Evolutionary conservation across 2,113 vertebrate genomes (phyloP).

Genomic region (Chloebia gouldiae): DNA sequence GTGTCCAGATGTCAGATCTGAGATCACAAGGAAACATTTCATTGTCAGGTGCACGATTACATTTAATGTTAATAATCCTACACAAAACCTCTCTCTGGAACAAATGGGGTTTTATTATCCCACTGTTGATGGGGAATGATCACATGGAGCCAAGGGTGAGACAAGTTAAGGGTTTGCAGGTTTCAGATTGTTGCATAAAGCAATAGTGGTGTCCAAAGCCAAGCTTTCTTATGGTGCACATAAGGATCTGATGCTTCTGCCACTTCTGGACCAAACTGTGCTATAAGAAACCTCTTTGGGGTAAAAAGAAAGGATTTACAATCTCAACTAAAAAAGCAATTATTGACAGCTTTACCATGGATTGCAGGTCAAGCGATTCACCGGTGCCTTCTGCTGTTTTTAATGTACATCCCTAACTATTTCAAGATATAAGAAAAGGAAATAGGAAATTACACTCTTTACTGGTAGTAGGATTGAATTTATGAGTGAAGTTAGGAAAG

Average conservation of each 20-base stretch:
- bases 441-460: background rate
- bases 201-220: background rate
- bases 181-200: rapidly evolving
- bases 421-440: background rate
- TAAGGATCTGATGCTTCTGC: background rate
- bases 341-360: background rate
- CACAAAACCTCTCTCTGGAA: background rate
- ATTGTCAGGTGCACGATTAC: background rate
- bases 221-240: background rate
- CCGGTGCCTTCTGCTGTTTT: background rate
- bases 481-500: background rate
- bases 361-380: background rate
- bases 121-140: background rate
- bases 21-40: background rate
- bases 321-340: background rate
- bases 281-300: background rate
- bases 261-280: background rate
- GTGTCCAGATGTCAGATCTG: background rate
- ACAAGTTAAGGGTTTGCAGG: background rate
- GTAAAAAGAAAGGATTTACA: background rate
- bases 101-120: background rate
- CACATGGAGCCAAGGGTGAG: background rate
- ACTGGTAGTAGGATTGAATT: background rate
- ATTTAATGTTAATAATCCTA: background rate
- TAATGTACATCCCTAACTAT: background rate